phyloP scores from a whole-genome alignment of 2,888 invertebrate species.

The Julus scanicus region DNA sequence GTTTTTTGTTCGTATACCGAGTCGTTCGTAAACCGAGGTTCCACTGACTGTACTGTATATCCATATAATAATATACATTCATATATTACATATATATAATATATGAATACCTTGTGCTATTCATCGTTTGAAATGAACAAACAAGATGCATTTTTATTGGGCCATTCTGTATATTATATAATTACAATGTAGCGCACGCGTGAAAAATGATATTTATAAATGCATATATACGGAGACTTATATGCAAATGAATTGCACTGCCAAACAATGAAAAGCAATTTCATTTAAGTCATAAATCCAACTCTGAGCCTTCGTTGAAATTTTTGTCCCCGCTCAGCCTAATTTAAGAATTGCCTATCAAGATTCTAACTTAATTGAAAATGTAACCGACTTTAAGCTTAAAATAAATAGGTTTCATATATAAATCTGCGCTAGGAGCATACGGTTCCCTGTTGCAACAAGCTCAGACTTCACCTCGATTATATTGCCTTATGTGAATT shows the following conservation, averaged over 20 bases:
- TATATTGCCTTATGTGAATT: neutral
- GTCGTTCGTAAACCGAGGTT: too few species aligned
- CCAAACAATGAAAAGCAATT: neutral
- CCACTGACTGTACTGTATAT: too few species aligned
- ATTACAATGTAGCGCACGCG: neutral
- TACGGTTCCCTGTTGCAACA: neutral
- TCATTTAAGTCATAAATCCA: constrained; percentile 2
- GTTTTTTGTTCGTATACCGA: too few species aligned
- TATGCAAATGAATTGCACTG: constrained; percentile 19
- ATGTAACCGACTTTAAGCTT: constrained; percentile 10
- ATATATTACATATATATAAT: too few species aligned
- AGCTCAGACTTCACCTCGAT: neutral
- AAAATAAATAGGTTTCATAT: neutral
- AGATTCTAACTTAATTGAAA: constrained; percentile 10
- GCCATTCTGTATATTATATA: neutral
- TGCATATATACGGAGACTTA: neutral
- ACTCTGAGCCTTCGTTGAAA: neutral
- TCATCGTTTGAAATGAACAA: neutral
- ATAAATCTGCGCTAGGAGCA: neutral
- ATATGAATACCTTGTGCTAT: neutral
- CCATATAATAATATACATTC: too few species aligned
- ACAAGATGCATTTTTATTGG: neutral
- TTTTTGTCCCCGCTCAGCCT: constrained; percentile 1
- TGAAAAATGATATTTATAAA: neutral
- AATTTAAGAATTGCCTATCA: constrained; percentile 19